Base-by-base conservation (phyloP, 2,888 invertebrate species). In the Hyposoter dolosus region DNA sequence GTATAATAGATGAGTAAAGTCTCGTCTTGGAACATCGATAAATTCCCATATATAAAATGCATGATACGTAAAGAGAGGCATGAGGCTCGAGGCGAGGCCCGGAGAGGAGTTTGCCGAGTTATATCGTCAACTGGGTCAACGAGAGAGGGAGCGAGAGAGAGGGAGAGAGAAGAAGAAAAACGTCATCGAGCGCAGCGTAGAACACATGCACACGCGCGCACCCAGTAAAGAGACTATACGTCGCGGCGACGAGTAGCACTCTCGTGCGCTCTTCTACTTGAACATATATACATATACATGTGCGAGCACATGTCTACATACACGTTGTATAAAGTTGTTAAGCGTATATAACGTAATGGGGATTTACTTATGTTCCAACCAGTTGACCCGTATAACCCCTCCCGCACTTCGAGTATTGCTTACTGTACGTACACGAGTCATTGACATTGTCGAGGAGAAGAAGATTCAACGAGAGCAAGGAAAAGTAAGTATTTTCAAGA, bases 51-150 rank as follows among this genome's bases (percentile, higher is more conserved):
- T 28, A 60, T 4, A 53, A 53, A 60, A 60, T 60, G 40, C 17
- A 83, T 23, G 32, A 40, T 19, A 23, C 17, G 23, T 19, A 9
- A 19, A 53, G 77, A 75, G 56, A 40, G 74, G 35, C 19, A 60
- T 32, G 85, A 86, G 85, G 89, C 88, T 91, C 87, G 89, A 83
- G 83, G 85, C 90, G 88, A 79, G 88, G 85, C 83, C 82, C 82
- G 83, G 65, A 56, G 69, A 78, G 69, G 60, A 83, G 83, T 76
- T 83, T 77, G 83, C 72, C 71, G 80, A 80, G 85, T 80, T 77
- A 80, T 45, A 66, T 80, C 87, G 89, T 86, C 90, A 90, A 90
- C 90, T 91, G 83, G 90, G 91, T 91, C 91, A 91, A 90, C 91
- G 90, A 87, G 43, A 90, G 89, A 88, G 85, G 15, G 45, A 23